Evolutionary conservation across 2,888 invertebrate genomes (phyloP).

Genomic region (Ophion ventricosus): DNA sequence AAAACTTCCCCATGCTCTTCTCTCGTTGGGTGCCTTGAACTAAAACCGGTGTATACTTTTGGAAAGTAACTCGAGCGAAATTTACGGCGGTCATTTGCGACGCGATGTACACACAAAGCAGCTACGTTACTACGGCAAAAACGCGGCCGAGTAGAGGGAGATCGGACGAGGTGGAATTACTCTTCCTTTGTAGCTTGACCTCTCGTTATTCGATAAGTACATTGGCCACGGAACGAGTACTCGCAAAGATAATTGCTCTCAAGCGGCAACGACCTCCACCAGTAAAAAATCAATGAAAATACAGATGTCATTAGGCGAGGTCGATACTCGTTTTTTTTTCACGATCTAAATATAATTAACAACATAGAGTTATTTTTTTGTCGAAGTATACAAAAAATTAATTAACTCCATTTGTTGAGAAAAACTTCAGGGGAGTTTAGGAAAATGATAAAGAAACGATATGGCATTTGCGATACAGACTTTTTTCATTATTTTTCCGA

Average conservation of each 20-base stretch:
- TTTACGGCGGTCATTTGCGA: constrained; percentile 47
- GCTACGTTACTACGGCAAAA: constrained; percentile 17
- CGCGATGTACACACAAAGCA: constrained; percentile 8
- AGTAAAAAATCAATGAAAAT: neutral
- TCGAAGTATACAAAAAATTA: neutral
- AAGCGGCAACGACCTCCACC: neutral
- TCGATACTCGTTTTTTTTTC: neutral
- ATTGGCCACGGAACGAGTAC: neutral
- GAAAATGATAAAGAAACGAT: neutral
- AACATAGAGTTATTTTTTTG: neutral
- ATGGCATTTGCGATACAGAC: neutral
- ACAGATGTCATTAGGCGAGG: neutral
- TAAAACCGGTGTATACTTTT: constrained; percentile 38
- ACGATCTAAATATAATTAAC: neutral
- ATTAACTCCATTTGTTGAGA: neutral
- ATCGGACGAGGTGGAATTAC: constrained; percentile 12
- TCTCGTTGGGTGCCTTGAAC: constrained; percentile 13
- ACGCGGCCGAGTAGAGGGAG: neutral
- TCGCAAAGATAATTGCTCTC: neutral
- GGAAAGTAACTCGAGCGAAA: constrained; percentile 18
- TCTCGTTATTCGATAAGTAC: constrained; percentile 16
- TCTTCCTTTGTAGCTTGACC: constrained; percentile 42
- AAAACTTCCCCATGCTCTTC: constrained; percentile 28
- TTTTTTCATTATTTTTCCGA: neutral
- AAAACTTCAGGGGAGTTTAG: neutral